Conservation (phyloP, 2,797 vertebrate genomes). For the Odontamblyopus lacepedii region DNA sequence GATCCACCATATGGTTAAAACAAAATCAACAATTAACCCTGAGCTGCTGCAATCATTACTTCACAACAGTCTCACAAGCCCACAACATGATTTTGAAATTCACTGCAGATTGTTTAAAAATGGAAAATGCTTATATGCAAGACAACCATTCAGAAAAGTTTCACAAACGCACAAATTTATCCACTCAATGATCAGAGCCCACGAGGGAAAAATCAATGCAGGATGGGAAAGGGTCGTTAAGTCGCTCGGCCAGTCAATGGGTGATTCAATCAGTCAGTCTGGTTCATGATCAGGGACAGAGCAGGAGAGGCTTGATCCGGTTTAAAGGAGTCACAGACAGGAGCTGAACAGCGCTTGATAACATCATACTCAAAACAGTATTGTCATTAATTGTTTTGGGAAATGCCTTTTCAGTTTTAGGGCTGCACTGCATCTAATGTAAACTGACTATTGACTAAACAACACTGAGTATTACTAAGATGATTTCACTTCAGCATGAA, state of each 20-base stretch:
- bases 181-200: constrained; percentile 46
- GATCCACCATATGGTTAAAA: constrained; percentile 54
- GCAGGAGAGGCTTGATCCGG: constrained; percentile 47
- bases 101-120: constrained; percentile 26
- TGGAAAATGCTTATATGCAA: constrained; percentile 30
- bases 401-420: background rate
- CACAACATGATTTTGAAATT: constrained; percentile 24
- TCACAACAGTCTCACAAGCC: constrained; percentile 28
- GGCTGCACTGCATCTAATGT: background rate
- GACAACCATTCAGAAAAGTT: constrained; percentile 39
- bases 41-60: constrained; percentile 33
- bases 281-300: constrained; percentile 28
- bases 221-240: constrained; percentile 38
- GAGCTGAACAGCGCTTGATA: constrained; percentile 70
- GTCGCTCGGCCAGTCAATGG: constrained; percentile 37
- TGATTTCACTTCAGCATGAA: no score
- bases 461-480: background rate
- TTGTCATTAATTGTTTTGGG: background rate
- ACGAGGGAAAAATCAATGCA: constrained; percentile 44
- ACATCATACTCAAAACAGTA: constrained; percentile 2
- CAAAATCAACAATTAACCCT: background rate
- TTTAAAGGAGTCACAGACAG: constrained; percentile 51
- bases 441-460: background rate
- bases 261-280: constrained; percentile 40
- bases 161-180: constrained; percentile 36